These are phyloP conservation scores for Panopea generosa DNA, from an alignment of 2,888 invertebrate species.

Conservation along the genomic window DNA sequence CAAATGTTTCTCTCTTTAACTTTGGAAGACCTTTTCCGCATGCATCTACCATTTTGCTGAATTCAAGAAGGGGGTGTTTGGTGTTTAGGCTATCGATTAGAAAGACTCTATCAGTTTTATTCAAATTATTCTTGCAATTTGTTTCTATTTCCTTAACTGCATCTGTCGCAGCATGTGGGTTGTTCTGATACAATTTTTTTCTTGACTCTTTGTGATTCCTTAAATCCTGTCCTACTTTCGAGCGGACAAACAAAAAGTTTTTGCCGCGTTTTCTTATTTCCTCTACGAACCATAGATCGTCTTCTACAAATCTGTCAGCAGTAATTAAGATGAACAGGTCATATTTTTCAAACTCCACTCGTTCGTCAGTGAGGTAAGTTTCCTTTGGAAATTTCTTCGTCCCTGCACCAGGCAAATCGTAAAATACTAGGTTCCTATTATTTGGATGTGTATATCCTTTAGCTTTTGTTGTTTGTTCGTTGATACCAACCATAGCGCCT, in stretches of 20 bases:
- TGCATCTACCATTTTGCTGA: not conserved
- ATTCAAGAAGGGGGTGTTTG: too few relatives aligned
- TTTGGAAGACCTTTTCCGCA: not conserved
- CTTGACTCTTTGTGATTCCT: constrained; percentile 1
- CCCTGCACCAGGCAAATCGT: constrained; percentile 60
- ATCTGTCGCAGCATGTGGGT: not conserved
- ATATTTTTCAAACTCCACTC: constrained; percentile 33
- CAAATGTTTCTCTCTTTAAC: not conserved
- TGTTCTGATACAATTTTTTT: not conserved
- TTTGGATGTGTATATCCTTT: constrained; percentile 32
- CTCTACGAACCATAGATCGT: constrained; percentile 52
- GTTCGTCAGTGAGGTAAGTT: constrained; percentile 21
- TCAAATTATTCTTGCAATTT: not conserved
- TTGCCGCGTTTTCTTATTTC: constrained; percentile 23
- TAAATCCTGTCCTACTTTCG: constrained; percentile 24
- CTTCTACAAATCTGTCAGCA: constrained; percentile 37
- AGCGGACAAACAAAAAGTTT: constrained; percentile 30
- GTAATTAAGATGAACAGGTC: constrained; percentile 60
- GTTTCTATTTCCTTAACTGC: not conserved
- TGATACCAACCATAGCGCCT: constrained; percentile 34
- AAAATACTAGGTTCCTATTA: constrained; percentile 39
- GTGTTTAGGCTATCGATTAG: too few relatives aligned
- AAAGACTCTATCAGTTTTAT: not conserved
- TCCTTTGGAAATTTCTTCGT: constrained; percentile 42
- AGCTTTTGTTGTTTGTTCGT: constrained; percentile 26